phyloP scores from a whole-genome alignment of 2,113 vertebrate species.

The Phaethon lepturus region DNA sequence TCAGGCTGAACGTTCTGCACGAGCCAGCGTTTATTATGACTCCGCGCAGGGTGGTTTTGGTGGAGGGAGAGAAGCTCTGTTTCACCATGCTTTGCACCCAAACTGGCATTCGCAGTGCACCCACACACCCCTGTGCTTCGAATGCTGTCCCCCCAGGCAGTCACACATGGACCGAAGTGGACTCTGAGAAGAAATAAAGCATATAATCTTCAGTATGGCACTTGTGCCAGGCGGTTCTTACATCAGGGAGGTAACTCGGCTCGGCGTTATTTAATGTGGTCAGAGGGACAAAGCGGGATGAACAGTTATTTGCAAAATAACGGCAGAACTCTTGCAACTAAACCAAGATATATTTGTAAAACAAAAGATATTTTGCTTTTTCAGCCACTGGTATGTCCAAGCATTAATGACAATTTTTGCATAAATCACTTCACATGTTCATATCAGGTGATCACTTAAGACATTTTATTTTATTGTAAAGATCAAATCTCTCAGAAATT shows the following conservation, averaged over 20 bases:
- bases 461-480: not conserved
- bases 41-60: rapidly evolving
- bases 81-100: not conserved
- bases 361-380: not conserved
- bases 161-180: not conserved
- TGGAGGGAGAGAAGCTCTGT: not conserved
- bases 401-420: not conserved
- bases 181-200: not conserved
- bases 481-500: not conserved
- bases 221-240: not conserved
- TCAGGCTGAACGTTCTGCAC: not conserved
- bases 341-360: not conserved
- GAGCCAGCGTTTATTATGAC: not conserved
- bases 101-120: not conserved
- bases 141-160: not conserved
- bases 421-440: not conserved
- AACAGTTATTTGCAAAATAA: not conserved
- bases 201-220: not conserved
- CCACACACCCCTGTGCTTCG: rapidly evolving
- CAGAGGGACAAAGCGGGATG: not conserved
- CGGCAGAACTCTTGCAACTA: not conserved
- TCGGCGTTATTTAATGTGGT: rapidly evolving
- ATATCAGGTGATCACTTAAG: not conserved
- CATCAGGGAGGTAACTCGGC: not conserved
- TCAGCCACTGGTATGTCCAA: not conserved